Evolutionary conservation across 2,797 vertebrate species (phyloP).

Genomic region (Fistularia commersonii): DNA sequence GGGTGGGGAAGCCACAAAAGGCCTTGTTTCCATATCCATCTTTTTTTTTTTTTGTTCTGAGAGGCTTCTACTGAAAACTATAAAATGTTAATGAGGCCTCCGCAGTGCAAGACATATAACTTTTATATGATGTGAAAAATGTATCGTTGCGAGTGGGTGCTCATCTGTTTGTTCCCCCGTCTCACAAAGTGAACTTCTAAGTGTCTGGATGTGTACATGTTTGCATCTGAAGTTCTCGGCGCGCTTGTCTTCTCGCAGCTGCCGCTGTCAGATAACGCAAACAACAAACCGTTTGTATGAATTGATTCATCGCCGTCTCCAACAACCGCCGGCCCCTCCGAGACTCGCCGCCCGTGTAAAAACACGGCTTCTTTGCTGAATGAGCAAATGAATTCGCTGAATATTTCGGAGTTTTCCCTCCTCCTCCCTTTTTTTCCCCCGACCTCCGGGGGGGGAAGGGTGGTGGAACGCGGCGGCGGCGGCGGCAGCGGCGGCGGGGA

Average conservation of each 20-base stretch:
- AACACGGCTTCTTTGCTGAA: conserved; percentile 50
- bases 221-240: conserved; percentile 2
- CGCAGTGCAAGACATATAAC: conserved; percentile 49
- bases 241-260: not conserved
- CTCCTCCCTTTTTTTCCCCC: no score
- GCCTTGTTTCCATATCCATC: conserved; percentile 38
- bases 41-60: conserved; percentile 36
- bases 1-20: conserved; percentile 5
- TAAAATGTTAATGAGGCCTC: conserved; percentile 70
- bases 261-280: conserved; percentile 26
- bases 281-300: conserved; percentile 38
- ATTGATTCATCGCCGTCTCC: conserved; percentile 45
- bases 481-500: conserved; percentile 21
- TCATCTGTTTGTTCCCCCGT: conserved; percentile 23
- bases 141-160: conserved; percentile 15
- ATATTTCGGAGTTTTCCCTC: conserved; percentile 39
- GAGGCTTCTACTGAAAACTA: conserved; percentile 41
- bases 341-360: conserved; percentile 44
- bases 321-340: conserved; percentile 39
- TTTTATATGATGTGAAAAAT: conserved; percentile 42
- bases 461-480: not conserved
- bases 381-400: conserved; percentile 52
- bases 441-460: no score
- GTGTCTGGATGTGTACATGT: conserved; percentile 4
- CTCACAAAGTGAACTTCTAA: not conserved